Evolutionary conservation across 2,113 vertebrate species (phyloP).

Genomic region (Oncorhynchus tshawytscha): DNA sequence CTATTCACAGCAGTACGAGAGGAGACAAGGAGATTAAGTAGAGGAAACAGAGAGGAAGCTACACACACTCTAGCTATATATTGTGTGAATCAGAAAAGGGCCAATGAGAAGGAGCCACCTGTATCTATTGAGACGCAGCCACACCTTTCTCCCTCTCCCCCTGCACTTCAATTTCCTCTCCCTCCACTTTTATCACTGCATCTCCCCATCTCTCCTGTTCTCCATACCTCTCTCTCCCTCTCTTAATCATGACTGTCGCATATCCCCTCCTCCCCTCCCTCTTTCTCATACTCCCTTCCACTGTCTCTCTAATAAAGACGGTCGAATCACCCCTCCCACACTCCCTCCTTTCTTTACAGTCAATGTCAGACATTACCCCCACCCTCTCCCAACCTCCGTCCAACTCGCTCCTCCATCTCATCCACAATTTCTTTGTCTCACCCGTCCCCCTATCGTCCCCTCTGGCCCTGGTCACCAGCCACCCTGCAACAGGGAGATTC

Average conservation of each 20-base stretch:
- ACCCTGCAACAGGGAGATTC: constrained; percentile 51
- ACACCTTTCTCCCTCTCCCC: neutral
- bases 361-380: constrained; percentile 47
- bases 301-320: too few relatives aligned
- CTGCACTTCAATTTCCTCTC: too few relatives aligned
- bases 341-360: constrained; percentile 26
- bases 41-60: too few relatives aligned
- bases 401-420: neutral
- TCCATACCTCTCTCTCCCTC: constrained; percentile 27
- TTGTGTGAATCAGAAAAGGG: too few relatives aligned
- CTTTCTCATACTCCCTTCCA: neutral
- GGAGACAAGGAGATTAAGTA: too few relatives aligned
- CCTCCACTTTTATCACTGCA: constrained; percentile 5
- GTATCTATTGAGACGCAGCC: neutral
- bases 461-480: constrained; percentile 39
- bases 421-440: constrained; percentile 1
- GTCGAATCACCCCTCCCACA: neutral
- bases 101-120: too few relatives aligned
- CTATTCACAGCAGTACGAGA: too few relatives aligned
- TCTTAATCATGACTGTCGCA: constrained; percentile 50
- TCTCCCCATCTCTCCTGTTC: constrained; percentile 17
- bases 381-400: constrained; percentile 17
- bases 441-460: constrained; percentile 26
- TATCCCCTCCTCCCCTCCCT: constrained; percentile 3
- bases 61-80: too few relatives aligned